Evolutionary conservation across 2,888 invertebrate species (phyloP).

Genomic region (Pherbina coryleti): DNA sequence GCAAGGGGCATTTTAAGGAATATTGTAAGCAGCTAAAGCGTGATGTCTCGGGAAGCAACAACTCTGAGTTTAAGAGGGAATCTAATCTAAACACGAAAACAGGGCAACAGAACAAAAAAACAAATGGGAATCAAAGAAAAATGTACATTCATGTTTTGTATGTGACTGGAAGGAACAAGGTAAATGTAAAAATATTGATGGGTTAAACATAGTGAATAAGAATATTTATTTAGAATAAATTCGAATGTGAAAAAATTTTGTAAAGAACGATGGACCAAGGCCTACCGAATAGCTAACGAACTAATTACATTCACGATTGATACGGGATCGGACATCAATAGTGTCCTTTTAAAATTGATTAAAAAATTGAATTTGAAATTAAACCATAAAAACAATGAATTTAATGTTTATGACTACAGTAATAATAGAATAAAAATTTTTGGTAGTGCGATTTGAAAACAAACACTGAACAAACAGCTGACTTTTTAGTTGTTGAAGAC

Average conservation of each 20-base stretch:
- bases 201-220: conserved; percentile 23
- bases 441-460: conserved; percentile 27
- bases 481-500: conserved; percentile 33
- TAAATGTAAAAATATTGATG: neutral
- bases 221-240: conserved; percentile 34
- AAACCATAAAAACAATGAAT: conserved; percentile 38
- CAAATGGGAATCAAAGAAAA: no score
- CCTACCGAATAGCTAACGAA: conserved; percentile 37
- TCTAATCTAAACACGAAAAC: no score
- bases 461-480: neutral
- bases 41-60: no score
- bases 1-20: no score
- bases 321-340: conserved; percentile 47
- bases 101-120: no score
- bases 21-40: no score
- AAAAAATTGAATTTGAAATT: conserved; percentile 37
- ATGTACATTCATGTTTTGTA: no score
- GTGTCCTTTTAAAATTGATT: conserved; percentile 39
- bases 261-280: conserved; percentile 37
- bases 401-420: conserved; percentile 44
- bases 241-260: neutral
- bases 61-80: no score
- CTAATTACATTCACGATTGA: conserved; percentile 43
- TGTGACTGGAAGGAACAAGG: no score
- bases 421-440: conserved; percentile 43